phyloP scores from a whole-genome alignment of 2,888 invertebrate species.

The Cerceris ruficornis region DNA sequence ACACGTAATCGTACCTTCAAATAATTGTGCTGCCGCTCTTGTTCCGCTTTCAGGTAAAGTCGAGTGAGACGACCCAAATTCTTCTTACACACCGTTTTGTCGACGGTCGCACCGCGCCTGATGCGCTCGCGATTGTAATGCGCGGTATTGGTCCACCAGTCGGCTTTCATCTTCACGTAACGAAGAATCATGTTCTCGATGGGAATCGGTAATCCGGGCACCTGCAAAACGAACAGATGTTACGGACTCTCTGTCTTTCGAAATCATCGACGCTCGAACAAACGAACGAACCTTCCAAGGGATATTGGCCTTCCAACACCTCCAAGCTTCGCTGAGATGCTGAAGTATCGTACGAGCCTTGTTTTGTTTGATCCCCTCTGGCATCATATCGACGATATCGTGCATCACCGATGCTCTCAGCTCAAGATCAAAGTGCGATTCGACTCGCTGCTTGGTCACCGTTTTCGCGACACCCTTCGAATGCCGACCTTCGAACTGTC shows the following conservation, averaged over 20 bases:
- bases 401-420: constrained; percentile 97
- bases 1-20: constrained; percentile 87
- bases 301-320: constrained; percentile 99
- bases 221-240: constrained; percentile 81
- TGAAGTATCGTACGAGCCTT: constrained; percentile 99
- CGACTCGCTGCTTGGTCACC: constrained; percentile 99
- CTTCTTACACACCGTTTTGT: constrained; percentile 99
- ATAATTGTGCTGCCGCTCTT: constrained; percentile 99
- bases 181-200: constrained; percentile 99
- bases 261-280: not conserved
- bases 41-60: constrained; percentile 98
- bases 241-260: no score
- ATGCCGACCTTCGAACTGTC: constrained; percentile 99
- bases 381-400: constrained; percentile 99
- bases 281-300: constrained; percentile 94
- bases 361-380: constrained; percentile 99
- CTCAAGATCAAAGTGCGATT: constrained; percentile 99
- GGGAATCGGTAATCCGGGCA: constrained; percentile 98
- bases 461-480: constrained; percentile 99
- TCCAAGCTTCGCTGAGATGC: constrained; percentile 99
- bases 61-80: constrained; percentile 99
- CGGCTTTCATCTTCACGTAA: constrained; percentile 99
- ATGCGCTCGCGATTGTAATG: constrained; percentile 99
- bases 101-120: constrained; percentile 99
- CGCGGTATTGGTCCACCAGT: constrained; percentile 99